A percentile compares a stretch with the other conserved stretches of the same genome.
These are phyloP conservation scores for Catharus fuscescens DNA, from an alignment of 2,113 vertebrate species.

Conservation along the genomic window DNA sequence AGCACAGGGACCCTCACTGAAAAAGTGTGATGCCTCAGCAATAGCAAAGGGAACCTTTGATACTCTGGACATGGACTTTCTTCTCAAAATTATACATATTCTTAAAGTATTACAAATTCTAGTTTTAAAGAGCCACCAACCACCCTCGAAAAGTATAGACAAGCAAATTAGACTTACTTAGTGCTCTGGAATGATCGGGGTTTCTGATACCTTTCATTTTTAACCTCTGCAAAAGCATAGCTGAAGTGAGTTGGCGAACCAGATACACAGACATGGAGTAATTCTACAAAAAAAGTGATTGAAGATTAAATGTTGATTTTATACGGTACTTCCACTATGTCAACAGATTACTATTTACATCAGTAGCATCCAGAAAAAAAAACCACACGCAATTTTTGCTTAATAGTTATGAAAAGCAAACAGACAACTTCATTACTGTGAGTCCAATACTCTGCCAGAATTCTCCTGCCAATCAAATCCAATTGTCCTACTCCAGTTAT, in stretches of 20 bases:
- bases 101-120: neutral
- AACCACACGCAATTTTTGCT: neutral
- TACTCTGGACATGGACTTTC: neutral
- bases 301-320: constrained; percentile 63
- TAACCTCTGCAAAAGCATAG: constrained; percentile 91
- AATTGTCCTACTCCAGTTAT: neutral
- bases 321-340: neutral
- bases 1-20: neutral
- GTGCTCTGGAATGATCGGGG: constrained; percentile 95
- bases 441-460: neutral
- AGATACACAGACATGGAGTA: constrained; percentile 97
- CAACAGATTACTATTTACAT: neutral
- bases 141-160: neutral
- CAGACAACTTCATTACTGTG: neutral
- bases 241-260: constrained; percentile 93
- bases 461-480: neutral
- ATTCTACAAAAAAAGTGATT: constrained; percentile 80
- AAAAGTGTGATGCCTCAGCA: neutral
- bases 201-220: constrained; percentile 97
- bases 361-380: neutral
- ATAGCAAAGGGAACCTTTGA: neutral
- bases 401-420: neutral
- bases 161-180: constrained; percentile 81
- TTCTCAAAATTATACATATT: neutral
- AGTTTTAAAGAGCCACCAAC: neutral